Percentiles rank a stretch among this genome's conserved stretches.
Conservation (phyloP, 2,888 invertebrate species). For the Vannuccia rotundouncinata region DNA sequence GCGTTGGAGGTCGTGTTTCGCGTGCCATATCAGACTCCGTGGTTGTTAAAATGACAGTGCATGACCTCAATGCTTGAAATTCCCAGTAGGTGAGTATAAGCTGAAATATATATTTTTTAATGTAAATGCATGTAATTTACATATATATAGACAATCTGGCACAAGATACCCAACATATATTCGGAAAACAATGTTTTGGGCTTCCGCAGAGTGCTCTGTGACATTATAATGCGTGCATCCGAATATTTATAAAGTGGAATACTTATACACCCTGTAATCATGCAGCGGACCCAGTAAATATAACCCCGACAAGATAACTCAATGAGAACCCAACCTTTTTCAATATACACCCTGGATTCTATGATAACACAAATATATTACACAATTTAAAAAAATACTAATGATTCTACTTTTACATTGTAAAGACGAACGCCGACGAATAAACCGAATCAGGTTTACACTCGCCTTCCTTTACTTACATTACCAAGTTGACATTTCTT, state of each 20-base stretch:
- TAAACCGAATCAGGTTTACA: not conserved
- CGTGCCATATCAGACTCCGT: conserved; percentile 6
- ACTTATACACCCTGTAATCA: not conserved
- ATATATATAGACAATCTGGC: not conserved
- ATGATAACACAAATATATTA: not conserved
- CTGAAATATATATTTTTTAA: not conserved
- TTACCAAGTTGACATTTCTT: not conserved
- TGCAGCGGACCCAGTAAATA: not conserved
- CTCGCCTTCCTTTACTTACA: not conserved
- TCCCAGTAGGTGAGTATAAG: not conserved
- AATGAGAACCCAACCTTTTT: no score
- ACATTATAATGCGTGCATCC: no score
- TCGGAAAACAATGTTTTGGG: no score
- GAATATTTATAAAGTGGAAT: no score
- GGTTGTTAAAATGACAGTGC: not conserved
- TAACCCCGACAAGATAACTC: not conserved
- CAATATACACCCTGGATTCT: not conserved
- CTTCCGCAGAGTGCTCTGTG: no score
- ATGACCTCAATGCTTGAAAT: not conserved
- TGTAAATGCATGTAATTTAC: not conserved
- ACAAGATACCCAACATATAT: no score
- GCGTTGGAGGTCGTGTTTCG: not conserved
- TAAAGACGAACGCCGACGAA: not conserved
- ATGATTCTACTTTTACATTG: not conserved
- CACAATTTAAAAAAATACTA: not conserved